Evolutionary conservation across 2,888 invertebrate genomes (phyloP).

Genomic region (Alloplasta piceator): DNA sequence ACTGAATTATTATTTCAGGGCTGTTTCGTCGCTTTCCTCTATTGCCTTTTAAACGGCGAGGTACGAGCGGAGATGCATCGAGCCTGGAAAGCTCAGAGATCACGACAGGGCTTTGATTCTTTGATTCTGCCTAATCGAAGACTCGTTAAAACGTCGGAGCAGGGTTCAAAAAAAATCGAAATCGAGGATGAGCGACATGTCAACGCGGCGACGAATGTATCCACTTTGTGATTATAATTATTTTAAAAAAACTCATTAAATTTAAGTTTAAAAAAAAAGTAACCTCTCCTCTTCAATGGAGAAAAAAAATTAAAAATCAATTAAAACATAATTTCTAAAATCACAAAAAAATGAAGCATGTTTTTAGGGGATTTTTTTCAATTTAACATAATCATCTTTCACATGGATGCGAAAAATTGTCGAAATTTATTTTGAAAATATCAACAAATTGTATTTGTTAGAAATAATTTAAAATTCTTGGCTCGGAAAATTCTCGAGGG

Average conservation of each 20-base stretch:
- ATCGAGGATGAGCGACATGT: neutral
- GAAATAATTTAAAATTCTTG: too few relatives aligned
- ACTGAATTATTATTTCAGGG: conserved; percentile 83
- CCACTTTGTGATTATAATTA: conserved; percentile 50
- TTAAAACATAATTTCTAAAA: too few relatives aligned
- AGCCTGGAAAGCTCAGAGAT: conserved; percentile 73
- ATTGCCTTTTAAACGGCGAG: conserved; percentile 87
- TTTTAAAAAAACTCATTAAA: neutral
- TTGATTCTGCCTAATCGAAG: conserved; percentile 64
- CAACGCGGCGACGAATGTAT: conserved; percentile 51
- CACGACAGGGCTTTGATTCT: conserved; percentile 68
- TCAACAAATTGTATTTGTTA: too few relatives aligned
- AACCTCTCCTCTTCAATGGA: neutral
- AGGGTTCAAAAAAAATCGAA: conserved; percentile 13
- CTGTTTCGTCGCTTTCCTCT: conserved; percentile 86
- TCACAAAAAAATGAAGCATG: too few relatives aligned
- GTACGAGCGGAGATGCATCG: conserved; percentile 84
- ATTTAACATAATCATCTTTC: too few relatives aligned
- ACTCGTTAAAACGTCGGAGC: conserved; percentile 47
- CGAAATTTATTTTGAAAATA: too few relatives aligned
- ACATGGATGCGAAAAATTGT: too few relatives aligned
- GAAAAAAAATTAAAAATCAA: too few relatives aligned
- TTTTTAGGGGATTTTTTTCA: too few relatives aligned
- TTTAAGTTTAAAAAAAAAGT: neutral
- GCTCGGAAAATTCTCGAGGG: neutral